A percentile compares a stretch with the other conserved stretches of the same genome.
Evolutionary conservation across 2,113 vertebrate species (phyloP).

Genomic region (Typhlomys cinereus): DNA sequence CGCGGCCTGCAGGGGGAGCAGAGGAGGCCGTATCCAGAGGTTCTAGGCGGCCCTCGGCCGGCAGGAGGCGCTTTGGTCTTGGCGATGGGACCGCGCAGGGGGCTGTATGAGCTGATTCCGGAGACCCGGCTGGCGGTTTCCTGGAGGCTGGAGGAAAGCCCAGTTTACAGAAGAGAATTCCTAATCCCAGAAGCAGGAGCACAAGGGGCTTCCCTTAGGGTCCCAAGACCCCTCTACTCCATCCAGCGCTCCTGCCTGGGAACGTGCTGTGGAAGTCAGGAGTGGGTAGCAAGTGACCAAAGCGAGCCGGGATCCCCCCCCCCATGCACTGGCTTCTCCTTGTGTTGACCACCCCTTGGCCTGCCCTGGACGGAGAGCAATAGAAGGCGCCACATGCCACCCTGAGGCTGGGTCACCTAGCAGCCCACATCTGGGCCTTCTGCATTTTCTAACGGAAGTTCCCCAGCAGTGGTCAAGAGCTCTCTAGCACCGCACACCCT

Average conservation of each 20-base stretch:
- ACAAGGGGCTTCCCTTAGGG: background rate
- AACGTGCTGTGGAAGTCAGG: background rate
- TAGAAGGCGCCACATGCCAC: background rate
- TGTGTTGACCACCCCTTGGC: background rate
- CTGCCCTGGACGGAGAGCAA: background rate
- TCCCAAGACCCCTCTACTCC: background rate
- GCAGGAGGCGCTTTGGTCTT: background rate
- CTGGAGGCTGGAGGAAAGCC: background rate
- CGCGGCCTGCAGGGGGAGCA: slow-evolving; percentile 46
- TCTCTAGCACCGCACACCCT: background rate
- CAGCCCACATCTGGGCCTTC: background rate
- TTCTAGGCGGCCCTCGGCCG: background rate
- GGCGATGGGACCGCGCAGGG: background rate
- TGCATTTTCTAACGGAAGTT: background rate
- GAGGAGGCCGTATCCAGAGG: background rate
- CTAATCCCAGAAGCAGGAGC: no score
- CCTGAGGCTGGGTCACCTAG: background rate
- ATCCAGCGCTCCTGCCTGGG: background rate
- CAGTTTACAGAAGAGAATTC: background rate
- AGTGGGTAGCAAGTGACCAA: background rate
- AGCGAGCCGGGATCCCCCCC: no score
- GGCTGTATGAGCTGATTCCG: background rate
- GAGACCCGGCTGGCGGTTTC: background rate
- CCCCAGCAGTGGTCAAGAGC: background rate
- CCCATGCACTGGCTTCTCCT: background rate